A percentile compares a stretch with the other conserved stretches of the same genome.
Evolutionary conservation across 2,113 vertebrate genomes (phyloP).

Genomic region (Turdus rufiventris): DNA sequence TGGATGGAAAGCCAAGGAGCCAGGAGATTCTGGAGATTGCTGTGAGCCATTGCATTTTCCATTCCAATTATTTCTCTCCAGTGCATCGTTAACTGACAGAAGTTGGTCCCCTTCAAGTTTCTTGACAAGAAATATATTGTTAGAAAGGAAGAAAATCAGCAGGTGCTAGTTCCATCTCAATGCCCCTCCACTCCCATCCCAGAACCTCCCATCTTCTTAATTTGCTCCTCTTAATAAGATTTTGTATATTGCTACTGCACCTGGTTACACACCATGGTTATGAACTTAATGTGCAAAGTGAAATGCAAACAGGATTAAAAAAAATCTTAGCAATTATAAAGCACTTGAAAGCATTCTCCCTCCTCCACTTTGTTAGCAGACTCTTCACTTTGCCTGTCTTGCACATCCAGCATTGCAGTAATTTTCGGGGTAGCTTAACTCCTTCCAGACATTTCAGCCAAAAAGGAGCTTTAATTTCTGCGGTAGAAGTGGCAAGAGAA

Average conservation of each 20-base stretch:
- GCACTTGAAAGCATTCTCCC: background rate
- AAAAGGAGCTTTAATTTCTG: background rate
- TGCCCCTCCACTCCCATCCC: background rate
- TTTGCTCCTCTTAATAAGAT: constrained; percentile 31
- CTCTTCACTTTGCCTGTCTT: background rate
- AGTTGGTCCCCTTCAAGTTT: background rate
- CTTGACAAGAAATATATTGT: constrained; percentile 20
- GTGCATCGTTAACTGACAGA: background rate
- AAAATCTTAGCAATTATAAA: background rate
- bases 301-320: constrained; percentile 30
- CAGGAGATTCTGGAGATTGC: background rate
- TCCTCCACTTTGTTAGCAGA: background rate
- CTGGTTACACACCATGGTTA: background rate
- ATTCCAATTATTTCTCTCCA: constrained; percentile 22
- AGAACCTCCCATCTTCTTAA: background rate
- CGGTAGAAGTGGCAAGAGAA: background rate
- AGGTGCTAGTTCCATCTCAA: constrained; percentile 36
- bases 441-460: background rate
- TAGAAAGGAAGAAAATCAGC: constrained; percentile 14
- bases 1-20: background rate
- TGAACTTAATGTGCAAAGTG: constrained; percentile 17
- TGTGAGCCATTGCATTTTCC: background rate
- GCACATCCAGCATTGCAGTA: background rate
- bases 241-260: background rate
- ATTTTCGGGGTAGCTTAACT: background rate